Percentiles rank a stretch among this genome's conserved stretches.
phyloP scores from a whole-genome alignment of 1,140 invertebrate genomes.

The Brachionus plicatilis region DNA sequence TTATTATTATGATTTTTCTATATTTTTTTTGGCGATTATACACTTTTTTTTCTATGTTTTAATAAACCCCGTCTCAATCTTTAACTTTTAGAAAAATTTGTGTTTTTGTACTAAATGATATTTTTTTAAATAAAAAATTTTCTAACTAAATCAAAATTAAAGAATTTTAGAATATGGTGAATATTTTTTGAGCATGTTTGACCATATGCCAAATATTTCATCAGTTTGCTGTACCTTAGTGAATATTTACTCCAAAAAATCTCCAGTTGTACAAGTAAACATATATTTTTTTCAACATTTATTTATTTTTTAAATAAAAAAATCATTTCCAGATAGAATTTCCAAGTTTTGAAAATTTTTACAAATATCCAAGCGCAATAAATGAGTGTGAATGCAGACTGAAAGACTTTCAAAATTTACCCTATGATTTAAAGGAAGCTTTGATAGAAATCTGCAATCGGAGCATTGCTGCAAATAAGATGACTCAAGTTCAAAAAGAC shows the following conservation, averaged over 20 bases:
- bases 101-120: too few species aligned
- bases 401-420: constrained; percentile 14
- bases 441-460: constrained; percentile 31
- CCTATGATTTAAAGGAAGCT: not conserved
- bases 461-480: not conserved
- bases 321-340: not conserved
- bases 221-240: not conserved
- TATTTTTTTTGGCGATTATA: too few species aligned
- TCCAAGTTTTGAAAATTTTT: not conserved
- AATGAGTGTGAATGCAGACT: constrained; percentile 4
- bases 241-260: constrained; percentile 31
- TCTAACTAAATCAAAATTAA: not conserved
- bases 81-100: too few species aligned
- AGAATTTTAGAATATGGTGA: not conserved
- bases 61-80: too few species aligned
- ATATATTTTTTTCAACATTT: not conserved
- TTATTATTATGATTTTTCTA: too few species aligned
- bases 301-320: not conserved
- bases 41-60: too few species aligned
- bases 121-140: not conserved
- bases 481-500: not conserved
- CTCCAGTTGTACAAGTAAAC: constrained; percentile 21
- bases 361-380: not conserved
- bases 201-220: not conserved
- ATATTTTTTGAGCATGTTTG: constrained; percentile 29